Evolutionary conservation across 2,113 vertebrate species (phyloP).

Genomic region (Emydura subglobosa): DNA sequence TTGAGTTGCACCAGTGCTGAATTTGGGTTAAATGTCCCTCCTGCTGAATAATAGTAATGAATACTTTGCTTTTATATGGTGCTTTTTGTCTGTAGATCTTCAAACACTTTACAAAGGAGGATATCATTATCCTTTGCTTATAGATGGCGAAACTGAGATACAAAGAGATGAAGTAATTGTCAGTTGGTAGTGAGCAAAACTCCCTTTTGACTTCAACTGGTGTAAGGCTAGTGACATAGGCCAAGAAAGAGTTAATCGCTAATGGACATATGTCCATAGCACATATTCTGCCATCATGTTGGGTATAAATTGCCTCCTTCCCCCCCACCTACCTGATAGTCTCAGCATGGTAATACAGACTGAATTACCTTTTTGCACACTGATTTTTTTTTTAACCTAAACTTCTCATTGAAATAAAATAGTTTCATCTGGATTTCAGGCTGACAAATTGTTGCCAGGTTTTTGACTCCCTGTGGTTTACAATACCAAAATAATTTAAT

Average conservation of each 20-base stretch:
- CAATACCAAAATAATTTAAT: slow-evolving; percentile 29
- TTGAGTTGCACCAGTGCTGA: neutral
- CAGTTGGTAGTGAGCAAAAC: neutral
- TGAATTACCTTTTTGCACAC: neutral
- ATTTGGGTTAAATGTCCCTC: neutral
- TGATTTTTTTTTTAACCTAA: neutral
- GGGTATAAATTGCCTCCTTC: neutral
- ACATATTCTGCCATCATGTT: neutral
- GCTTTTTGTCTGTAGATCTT: neutral
- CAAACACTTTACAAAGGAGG: neutral
- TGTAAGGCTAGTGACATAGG: neutral
- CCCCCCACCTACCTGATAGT: neutral
- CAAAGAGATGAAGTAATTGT: neutral
- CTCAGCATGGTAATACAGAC: neutral
- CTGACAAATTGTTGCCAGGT: neutral
- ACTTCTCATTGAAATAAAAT: neutral
- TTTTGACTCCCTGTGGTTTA: neutral
- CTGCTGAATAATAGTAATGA: neutral
- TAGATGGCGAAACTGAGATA: neutral
- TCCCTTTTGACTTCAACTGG: neutral
- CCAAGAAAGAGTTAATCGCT: neutral
- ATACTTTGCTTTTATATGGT: neutral
- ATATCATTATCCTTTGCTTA: neutral
- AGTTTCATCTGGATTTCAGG: neutral
- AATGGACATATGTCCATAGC: neutral